phyloP scores from a whole-genome alignment of 2,888 invertebrate genomes.

The Lissonota sp. region DNA sequence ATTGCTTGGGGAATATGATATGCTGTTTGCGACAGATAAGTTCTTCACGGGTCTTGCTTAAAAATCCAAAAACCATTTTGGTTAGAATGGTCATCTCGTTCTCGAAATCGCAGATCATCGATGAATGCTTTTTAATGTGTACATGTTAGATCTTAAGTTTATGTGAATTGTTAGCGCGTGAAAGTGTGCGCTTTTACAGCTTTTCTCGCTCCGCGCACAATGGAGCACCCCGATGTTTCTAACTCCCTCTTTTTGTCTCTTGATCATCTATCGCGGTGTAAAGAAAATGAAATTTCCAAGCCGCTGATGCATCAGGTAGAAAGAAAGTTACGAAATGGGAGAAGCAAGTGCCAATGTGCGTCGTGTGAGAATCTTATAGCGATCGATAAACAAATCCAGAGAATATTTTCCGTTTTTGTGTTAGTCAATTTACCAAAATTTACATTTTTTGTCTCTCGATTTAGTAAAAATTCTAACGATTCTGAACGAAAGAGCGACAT shows the following conservation, averaged over 20 bases:
- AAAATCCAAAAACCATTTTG: too few species aligned
- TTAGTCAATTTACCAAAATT: neutral
- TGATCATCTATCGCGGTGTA: constrained; percentile 4
- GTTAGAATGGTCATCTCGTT: constrained; percentile 73
- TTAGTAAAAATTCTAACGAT: too few species aligned
- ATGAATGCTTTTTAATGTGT: constrained; percentile 58
- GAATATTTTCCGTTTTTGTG: constrained; percentile 18
- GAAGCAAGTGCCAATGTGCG: constrained; percentile 30
- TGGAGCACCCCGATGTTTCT: constrained; percentile 60
- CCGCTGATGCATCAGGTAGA: constrained; percentile 29
- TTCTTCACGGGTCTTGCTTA: too few species aligned
- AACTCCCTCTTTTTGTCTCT: constrained; percentile 25
- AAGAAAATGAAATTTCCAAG: constrained; percentile 12
- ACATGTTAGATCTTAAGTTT: constrained; percentile 60
- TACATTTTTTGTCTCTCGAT: constrained; percentile 29
- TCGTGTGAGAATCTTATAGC: constrained; percentile 8
- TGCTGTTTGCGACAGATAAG: too few species aligned
- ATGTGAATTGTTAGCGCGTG: constrained; percentile 32
- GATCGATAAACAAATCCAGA: constrained; percentile 36
- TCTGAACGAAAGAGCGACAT: too few species aligned
- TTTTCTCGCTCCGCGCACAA: constrained; percentile 24
- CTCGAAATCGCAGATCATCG: constrained; percentile 65
- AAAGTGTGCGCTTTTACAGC: constrained; percentile 27
- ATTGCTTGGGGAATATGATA: too few species aligned
- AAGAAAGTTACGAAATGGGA: constrained; percentile 14